Evolutionary conservation across 2,113 vertebrate species (phyloP).

Genomic region (Microcebus murinus): DNA sequence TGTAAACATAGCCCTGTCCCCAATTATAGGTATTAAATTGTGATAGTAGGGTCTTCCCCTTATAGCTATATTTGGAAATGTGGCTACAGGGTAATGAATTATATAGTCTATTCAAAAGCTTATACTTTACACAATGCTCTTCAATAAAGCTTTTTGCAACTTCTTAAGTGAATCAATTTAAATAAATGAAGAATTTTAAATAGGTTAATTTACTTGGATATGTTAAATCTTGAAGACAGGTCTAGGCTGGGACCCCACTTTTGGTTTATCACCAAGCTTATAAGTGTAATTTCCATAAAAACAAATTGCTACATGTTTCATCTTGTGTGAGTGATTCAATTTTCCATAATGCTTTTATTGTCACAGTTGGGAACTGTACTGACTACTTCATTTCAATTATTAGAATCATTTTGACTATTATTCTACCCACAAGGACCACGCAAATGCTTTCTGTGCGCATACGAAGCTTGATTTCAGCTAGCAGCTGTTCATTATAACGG

Average conservation of each 20-base stretch:
- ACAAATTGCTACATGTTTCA: conserved; percentile 22
- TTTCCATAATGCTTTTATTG: conserved; percentile 44
- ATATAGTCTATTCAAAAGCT: not conserved
- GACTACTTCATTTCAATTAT: conserved; percentile 70
- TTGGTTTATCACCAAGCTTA: not conserved
- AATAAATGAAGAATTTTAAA: not conserved
- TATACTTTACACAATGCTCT: not conserved
- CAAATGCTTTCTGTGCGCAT: conserved; percentile 46
- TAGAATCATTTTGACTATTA: conserved; percentile 58
- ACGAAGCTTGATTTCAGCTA: conserved; percentile 23
- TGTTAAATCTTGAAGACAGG: not conserved
- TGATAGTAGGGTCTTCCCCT: not conserved
- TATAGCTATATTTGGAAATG: not conserved
- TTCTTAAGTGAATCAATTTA: not conserved
- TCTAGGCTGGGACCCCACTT: not conserved
- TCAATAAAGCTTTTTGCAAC: not conserved
- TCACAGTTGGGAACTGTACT: conserved; percentile 12
- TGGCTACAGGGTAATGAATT: not conserved
- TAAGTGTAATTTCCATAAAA: conserved; percentile 26
- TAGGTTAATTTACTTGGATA: not conserved
- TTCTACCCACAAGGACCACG: conserved; percentile 39
- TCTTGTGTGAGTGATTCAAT: not conserved
- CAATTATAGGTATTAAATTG: not conserved
- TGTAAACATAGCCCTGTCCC: not conserved
- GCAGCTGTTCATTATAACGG: conserved; percentile 56